Conservation (phyloP, 2,888 invertebrate species). For the Erebia palarica region DNA sequence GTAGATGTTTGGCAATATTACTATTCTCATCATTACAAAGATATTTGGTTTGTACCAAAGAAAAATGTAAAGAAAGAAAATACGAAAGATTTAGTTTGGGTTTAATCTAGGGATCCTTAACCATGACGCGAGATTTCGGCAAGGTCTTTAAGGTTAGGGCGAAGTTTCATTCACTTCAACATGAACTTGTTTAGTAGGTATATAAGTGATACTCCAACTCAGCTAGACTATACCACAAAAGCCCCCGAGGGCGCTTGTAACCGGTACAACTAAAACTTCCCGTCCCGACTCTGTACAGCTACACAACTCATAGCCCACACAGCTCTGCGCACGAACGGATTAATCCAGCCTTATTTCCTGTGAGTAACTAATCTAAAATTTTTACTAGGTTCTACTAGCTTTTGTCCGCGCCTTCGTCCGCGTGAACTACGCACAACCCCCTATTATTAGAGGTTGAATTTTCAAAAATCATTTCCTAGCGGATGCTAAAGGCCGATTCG, state of each 20-base stretch:
- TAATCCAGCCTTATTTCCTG: slow-evolving; percentile 10
- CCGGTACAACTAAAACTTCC: slow-evolving; percentile 8
- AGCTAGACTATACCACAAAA: slow-evolving; percentile 3
- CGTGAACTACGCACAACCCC: too few relatives aligned
- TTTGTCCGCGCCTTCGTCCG: too few relatives aligned
- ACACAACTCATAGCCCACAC: background rate
- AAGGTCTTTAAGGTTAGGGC: background rate
- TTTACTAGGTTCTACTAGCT: background rate
- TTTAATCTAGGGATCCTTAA: too few relatives aligned
- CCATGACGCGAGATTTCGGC: too few relatives aligned
- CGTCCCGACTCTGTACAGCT: slow-evolving; percentile 3
- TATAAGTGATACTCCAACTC: slow-evolving; percentile 8
- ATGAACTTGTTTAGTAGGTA: background rate
- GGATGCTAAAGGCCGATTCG: too few relatives aligned
- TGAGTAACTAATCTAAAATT: background rate
- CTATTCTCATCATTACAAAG: too few relatives aligned
- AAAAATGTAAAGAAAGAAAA: too few relatives aligned
- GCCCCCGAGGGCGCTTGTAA: slow-evolving; percentile 5
- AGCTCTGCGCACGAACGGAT: slow-evolving; percentile 3
- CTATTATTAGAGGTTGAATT: too few relatives aligned
- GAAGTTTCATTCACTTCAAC: background rate
- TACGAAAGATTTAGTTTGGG: too few relatives aligned
- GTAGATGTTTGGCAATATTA: too few relatives aligned
- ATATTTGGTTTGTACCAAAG: too few relatives aligned
- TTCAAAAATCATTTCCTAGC: too few relatives aligned